Evolutionary conservation across 2,797 vertebrate genomes (phyloP), one percentile per base, ranked within the genome.

Genomic region (Betta splendens): DNA sequence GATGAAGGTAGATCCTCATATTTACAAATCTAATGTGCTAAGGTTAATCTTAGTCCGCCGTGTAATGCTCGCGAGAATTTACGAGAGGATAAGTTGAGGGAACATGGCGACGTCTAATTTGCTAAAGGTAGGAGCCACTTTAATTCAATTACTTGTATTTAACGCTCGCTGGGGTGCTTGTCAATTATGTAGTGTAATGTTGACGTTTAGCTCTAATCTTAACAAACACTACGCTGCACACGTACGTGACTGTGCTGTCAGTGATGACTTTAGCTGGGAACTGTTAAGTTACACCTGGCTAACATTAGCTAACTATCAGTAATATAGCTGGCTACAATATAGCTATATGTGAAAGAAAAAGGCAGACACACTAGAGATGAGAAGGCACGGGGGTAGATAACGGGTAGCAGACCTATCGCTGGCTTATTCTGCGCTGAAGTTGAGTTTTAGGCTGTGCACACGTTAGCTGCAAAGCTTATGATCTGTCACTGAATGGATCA

Each of bases 41-140:
- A 35, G 33, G 40, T 46, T 64, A n/a, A 39, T 55, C 40, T 38
- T 28, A 25, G 8, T 1, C 9, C 9, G 35, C 17, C 2, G 5
- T 1, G 10, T 2, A 47, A 22, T 40, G 90, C 90, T 80, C 94
- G 94, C 93, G 93, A 88, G 80, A 89, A 62, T 87, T 79, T 61
- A 79, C 92, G 93, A 91, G 92, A 93, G 78, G 76, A 91, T 85
- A 94, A 95, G 93, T 95, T 94, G 90, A 92, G 92, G 92, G 89
- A 96, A 96, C 93, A 98, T 98, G 96, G 96, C 96, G 95, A 93
- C 94, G 93, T 96, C 96, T 93, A 94, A 98, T 96, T 94, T 98
- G 89, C 90, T 98, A 91, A 98, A 98, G 96, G 96, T 98, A 96
- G 89, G 94, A 83, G 21, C 70, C 51, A 74, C 72, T 85, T 71